Evolutionary conservation across 2,888 invertebrate species (phyloP).

Genomic region (Cylindroiulus punctatus): DNA sequence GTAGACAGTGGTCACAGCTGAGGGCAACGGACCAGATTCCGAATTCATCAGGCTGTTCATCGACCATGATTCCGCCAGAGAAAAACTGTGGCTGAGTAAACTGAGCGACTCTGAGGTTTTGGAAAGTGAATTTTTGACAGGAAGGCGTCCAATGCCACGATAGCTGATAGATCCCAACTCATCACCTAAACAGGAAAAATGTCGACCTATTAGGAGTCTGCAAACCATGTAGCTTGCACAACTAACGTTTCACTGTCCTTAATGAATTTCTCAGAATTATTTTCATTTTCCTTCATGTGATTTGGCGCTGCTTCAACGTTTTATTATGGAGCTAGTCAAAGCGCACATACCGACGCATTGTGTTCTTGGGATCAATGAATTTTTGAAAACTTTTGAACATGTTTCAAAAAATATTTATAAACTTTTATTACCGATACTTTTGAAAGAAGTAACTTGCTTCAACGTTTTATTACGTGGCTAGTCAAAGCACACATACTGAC

Average conservation of each 20-base stretch:
- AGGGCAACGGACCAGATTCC: conserved; percentile 57
- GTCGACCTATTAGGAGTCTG: background rate
- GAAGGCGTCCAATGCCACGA: conserved; percentile 60
- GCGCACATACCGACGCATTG: too few species aligned
- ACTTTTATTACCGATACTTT: too few species aligned
- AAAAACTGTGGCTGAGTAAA: conserved; percentile 57
- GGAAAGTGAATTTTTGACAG: conserved; percentile 58
- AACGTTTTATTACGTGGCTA: too few species aligned
- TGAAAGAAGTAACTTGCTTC: too few species aligned
- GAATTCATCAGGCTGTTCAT: conserved; percentile 69
- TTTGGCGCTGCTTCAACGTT: too few species aligned
- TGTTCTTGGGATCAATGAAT: too few species aligned
- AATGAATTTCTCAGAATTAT: background rate
- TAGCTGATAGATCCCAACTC: conserved; percentile 66
- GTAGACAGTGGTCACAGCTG: conserved; percentile 64
- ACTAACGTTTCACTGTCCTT: background rate
- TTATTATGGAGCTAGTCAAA: too few species aligned
- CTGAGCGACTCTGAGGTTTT: conserved; percentile 58
- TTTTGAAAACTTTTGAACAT: too few species aligned
- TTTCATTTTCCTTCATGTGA: too few species aligned
- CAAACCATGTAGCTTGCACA: background rate
- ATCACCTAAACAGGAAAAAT: conserved; percentile 61
- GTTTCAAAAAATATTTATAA: too few species aligned
- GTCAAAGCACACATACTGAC: too few species aligned
- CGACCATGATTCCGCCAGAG: conserved; percentile 65